phyloP scores from a whole-genome alignment of 2,888 invertebrate genomes.

The Corbicula japonica region DNA sequence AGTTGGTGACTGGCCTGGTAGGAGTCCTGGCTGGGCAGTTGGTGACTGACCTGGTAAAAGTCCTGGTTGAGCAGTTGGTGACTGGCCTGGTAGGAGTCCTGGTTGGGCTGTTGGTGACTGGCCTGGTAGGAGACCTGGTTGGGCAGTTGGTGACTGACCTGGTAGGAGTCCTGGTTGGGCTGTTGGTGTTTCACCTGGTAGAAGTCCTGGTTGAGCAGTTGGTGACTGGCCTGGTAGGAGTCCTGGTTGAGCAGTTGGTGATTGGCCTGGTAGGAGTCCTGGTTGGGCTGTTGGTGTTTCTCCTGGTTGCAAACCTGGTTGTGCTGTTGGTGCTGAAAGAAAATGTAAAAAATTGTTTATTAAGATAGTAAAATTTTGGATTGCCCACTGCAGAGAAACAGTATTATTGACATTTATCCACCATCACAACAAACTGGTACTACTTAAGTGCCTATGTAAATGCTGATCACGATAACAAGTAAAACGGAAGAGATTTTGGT shows the following conservation, averaged over 20 bases:
- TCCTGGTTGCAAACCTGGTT: too few species aligned
- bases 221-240: constrained; percentile 22
- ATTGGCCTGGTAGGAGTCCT: constrained; percentile 22
- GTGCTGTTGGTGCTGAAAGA: too few species aligned
- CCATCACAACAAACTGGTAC: too few species aligned
- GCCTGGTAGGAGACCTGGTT: constrained; percentile 37
- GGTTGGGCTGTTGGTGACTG: constrained; percentile 59
- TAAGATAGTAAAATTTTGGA: too few species aligned
- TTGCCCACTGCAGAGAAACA: too few species aligned
- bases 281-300: constrained; percentile 45
- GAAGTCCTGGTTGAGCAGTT: constrained; percentile 30
- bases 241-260: constrained; percentile 57
- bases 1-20: constrained; percentile 43
- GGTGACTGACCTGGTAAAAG: constrained; percentile 39
- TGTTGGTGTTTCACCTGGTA: constrained; percentile 40
- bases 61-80: constrained; percentile 59
- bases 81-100: constrained; percentile 25
- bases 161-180: constrained; percentile 26
- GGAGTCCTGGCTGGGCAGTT: constrained; percentile 45
- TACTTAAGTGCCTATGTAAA: too few species aligned
- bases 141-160: constrained; percentile 56
- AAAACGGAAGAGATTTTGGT: too few species aligned
- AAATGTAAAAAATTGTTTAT: too few species aligned
- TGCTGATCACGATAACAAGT: too few species aligned
- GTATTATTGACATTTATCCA: too few species aligned